Evolutionary conservation across 2,888 invertebrate genomes (phyloP), one percentile per base, ranked within the genome.

Genomic region (Allolobophora icterica): DNA sequence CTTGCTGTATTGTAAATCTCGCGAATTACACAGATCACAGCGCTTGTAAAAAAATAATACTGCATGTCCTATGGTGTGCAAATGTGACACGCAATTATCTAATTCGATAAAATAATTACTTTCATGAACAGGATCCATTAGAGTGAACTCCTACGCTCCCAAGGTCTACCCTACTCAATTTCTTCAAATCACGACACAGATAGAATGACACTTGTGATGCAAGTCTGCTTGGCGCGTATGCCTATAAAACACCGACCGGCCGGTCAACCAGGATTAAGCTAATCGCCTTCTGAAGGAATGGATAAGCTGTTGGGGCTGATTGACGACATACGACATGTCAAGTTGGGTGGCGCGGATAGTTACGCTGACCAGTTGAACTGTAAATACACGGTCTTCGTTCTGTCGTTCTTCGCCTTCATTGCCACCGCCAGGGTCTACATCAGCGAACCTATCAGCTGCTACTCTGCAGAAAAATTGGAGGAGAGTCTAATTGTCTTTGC

Each of bases 361-460:
- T 91, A 91, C 83, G 84, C 91, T 13, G 93, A 93, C 89, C 91
- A 92, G 38, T 84, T 93, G 71, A 93, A 90, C 91, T 91, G 90
- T 84, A 87, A 91, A 52, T 92, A 92, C 91, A 92, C 92, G 8
- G 91, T 92, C 40, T 90, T 90, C 91, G 89, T 93, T 6, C 87
- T 92, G 40, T 38, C 91, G 33, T 40, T 92, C 87, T 92, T 92
- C 42, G 92, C 92, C 40, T 24, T 91, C 35, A 34, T 93, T 17
- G 89, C 92, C 38, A 92, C 91, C 45, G 91, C 93, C 38, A 91
- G 90, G 84, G 89, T 92, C 90, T 92, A 91, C 89, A 90, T 92
- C n/a, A 90, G 42, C 35, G 90, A 90, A 42, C 93, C 93, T 6
- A 92, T 93, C 89, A 89, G 90, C 89, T 93, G 93, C 84, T 93